These are phyloP conservation scores for Odontomyia ornata DNA, from an alignment of 2,888 invertebrate species.

Conservation along the genomic window DNA sequence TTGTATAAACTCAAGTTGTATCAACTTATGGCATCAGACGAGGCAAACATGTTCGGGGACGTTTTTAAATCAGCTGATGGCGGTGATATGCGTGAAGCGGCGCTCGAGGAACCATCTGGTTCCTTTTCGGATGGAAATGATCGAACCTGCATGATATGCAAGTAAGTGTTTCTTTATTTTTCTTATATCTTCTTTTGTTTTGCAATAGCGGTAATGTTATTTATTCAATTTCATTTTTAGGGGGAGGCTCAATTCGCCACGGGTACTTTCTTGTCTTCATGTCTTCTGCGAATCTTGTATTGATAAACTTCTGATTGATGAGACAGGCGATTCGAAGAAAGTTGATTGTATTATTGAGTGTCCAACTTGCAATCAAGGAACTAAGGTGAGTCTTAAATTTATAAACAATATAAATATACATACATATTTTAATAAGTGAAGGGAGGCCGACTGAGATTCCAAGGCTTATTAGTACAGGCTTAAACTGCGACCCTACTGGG, in stretches of 20 bases:
- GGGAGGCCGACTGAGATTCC: no score
- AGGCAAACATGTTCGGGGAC: constrained; percentile 56
- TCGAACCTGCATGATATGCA: constrained; percentile 73
- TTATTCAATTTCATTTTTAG: constrained; percentile 64
- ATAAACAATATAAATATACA: neutral
- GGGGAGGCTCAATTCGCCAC: constrained; percentile 80
- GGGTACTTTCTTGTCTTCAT: constrained; percentile 92
- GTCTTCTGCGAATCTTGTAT: constrained; percentile 94
- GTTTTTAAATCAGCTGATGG: constrained; percentile 56
- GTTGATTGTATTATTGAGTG: constrained; percentile 75
- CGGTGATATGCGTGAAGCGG: constrained; percentile 55
- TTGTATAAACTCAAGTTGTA: neutral
- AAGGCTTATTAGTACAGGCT: no score
- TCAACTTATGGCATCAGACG: constrained; percentile 39
- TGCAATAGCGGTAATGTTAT: neutral
- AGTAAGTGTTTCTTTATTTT: constrained; percentile 65
- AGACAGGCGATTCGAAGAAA: constrained; percentile 74
- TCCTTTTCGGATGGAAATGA: constrained; percentile 64
- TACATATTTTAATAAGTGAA: no score
- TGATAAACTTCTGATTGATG: constrained; percentile 78
- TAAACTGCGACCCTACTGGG: no score
- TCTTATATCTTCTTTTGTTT: neutral
- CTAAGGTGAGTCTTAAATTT: constrained; percentile 69
- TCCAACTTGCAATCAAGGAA: constrained; percentile 86
- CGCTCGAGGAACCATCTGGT: constrained; percentile 62